Evolutionary conservation across 2,797 vertebrate species (phyloP).

Genomic region (Pachyuromys duprasi): DNA sequence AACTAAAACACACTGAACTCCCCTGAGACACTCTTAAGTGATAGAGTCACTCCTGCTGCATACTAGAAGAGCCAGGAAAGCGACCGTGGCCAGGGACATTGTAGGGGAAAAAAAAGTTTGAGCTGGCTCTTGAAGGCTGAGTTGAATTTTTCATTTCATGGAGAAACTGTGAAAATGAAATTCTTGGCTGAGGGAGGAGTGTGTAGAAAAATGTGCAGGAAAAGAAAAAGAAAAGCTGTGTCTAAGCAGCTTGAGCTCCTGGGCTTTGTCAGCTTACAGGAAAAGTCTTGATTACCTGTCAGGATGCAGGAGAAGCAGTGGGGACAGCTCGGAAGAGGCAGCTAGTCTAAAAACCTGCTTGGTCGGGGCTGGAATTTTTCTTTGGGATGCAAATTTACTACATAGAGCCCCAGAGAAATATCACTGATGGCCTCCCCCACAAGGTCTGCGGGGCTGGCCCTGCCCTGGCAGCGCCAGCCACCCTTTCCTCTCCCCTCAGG

Average conservation of each 20-base stretch:
- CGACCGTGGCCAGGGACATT: background rate
- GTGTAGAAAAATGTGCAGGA: slow-evolving; percentile 6
- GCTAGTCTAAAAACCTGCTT: background rate
- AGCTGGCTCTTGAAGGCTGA: slow-evolving; percentile 47
- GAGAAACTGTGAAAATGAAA: slow-evolving; percentile 49
- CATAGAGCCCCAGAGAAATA: background rate
- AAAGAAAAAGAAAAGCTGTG: background rate
- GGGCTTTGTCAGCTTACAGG: slow-evolving; percentile 40
- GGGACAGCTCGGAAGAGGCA: background rate
- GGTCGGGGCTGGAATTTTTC: slow-evolving; percentile 15
- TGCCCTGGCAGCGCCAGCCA: background rate
- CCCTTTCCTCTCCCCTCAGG: background rate
- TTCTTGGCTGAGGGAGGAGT: slow-evolving; percentile 16
- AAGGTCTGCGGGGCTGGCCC: background rate
- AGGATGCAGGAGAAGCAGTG: background rate
- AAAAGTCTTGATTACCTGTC: slow-evolving; percentile 53
- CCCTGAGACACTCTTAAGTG: background rate
- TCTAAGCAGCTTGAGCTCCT: slow-evolving; percentile 50
- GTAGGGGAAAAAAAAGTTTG: slow-evolving; percentile 37
- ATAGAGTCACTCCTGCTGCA: background rate
- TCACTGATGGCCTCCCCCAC: background rate
- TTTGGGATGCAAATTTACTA: background rate
- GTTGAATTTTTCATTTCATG: slow-evolving; percentile 4
- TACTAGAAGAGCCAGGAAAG: background rate
- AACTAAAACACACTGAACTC: slow-evolving; percentile 2